A percentile compares a stretch with the other conserved stretches of the same genome.
These are phyloP conservation scores for Hydrocynus forskahlii DNA, from an alignment of 2,797 vertebrate genomes.

Conservation along the genomic window DNA sequence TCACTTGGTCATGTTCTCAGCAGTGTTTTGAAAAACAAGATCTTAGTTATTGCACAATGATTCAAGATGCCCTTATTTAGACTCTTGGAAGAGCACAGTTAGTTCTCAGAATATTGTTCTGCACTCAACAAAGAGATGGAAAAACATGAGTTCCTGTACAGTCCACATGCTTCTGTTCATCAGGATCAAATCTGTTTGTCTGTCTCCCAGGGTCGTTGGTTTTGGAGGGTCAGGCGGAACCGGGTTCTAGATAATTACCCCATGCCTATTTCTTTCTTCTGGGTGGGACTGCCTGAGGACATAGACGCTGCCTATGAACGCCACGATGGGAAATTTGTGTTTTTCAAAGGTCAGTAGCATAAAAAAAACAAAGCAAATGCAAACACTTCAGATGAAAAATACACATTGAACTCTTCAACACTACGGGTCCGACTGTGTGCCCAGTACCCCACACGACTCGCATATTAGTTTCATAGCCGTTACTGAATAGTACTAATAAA, in stretches of 20 bases:
- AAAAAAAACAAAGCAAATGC: neutral
- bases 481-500: too few species aligned
- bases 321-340: conserved; percentile 93
- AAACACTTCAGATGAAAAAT: neutral
- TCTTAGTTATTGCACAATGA: conserved; percentile 28
- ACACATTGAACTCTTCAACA: too few species aligned
- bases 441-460: too few species aligned
- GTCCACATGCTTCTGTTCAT: neutral
- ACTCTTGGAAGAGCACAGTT: neutral
- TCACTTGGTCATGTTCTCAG: neutral
- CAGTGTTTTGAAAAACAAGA: conserved; percentile 1
- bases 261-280: conserved; percentile 96
- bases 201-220: conserved; percentile 88
- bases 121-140: neutral
- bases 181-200: neutral
- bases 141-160: neutral
- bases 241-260: conserved; percentile 95
- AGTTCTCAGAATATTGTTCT: conserved; percentile 10
- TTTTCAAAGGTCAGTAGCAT: conserved; percentile 89
- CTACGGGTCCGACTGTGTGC: too few species aligned
- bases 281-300: conserved; percentile 91
- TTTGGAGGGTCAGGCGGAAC: conserved; percentile 96
- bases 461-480: too few species aligned
- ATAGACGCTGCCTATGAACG: conserved; percentile 95
- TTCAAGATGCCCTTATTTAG: conserved; percentile 3